Evolutionary conservation across 2,888 invertebrate species (phyloP).

Genomic region (Noctua pronuba): DNA sequence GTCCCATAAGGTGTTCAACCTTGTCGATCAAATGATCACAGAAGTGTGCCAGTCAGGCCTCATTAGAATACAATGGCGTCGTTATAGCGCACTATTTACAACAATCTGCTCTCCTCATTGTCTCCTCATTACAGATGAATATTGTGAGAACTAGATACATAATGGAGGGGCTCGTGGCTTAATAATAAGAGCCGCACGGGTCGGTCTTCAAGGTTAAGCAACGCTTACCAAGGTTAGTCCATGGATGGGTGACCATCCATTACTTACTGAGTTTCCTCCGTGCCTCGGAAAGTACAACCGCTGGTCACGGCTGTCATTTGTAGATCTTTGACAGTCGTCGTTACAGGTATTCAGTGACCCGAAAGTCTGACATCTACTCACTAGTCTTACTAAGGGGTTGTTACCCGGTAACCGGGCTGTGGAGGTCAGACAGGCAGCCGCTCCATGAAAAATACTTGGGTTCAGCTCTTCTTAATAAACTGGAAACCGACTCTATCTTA

Average conservation of each 20-base stretch:
- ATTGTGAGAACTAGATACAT: conserved; percentile 30
- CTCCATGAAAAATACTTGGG: background rate
- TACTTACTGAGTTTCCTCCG: background rate
- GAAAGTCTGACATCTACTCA: background rate
- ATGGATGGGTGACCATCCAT: background rate
- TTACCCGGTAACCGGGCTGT: background rate
- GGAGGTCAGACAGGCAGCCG: background rate
- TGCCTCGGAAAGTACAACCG: background rate
- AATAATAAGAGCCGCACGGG: background rate
- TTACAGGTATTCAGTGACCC: background rate
- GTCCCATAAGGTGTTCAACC: conserved; percentile 27
- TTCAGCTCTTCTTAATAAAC: background rate
- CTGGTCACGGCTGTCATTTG: background rate
- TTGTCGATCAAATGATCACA: conserved; percentile 18
- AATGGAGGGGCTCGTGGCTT: background rate
- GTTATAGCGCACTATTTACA: conserved; percentile 32
- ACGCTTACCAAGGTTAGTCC: background rate
- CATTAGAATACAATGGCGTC: conserved; percentile 62
- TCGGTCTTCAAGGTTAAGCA: background rate
- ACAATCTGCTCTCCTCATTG: conserved; percentile 32
- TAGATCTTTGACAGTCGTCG: background rate
- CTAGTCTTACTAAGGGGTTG: background rate
- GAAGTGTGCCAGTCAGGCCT: conserved; percentile 45
- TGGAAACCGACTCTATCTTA: background rate
- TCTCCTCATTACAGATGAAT: conserved; percentile 15